These are phyloP conservation scores for Salarias fasciatus DNA, from an alignment of 2,797 vertebrate genomes.

Conservation along the genomic window DNA sequence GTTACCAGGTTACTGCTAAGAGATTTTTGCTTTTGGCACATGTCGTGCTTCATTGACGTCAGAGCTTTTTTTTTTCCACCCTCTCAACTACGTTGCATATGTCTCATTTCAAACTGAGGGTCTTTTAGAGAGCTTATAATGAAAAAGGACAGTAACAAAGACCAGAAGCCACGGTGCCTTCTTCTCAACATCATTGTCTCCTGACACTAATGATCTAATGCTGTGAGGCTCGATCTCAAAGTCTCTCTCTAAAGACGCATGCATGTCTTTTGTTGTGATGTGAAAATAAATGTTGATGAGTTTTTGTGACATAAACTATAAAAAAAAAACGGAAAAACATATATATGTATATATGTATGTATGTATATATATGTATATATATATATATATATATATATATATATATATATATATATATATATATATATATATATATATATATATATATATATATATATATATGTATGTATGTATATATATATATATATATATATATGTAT, in stretches of 20 bases:
- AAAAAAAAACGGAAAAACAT: too few species aligned
- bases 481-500: too few species aligned
- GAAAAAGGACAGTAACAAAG: conserved; percentile 63
- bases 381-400: too few species aligned
- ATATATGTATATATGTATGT: too few species aligned
- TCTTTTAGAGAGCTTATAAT: conserved; percentile 59
- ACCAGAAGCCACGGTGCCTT: conserved; percentile 29
- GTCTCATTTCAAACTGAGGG: conserved; percentile 64
- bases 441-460: too few species aligned
- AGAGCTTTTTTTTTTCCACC: conserved; percentile 57
- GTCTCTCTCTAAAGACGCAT: conserved; percentile 16
- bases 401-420: too few species aligned
- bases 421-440: too few species aligned
- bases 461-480: too few species aligned
- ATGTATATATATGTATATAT: too few species aligned
- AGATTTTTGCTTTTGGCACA: conserved; percentile 76
- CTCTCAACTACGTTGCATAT: conserved; percentile 53
- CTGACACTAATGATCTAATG: conserved; percentile 51
- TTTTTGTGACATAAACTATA: too few species aligned
- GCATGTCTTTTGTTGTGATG: conserved; percentile 23
- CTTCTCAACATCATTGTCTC: conserved; percentile 52
- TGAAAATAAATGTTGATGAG: too few species aligned
- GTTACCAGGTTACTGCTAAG: conserved; percentile 81
- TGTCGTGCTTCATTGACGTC: conserved; percentile 81
- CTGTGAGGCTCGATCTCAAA: conserved; percentile 25